phyloP scores from a whole-genome alignment of 2,888 invertebrate genomes.

The Rotaria magnacalcarata region DNA sequence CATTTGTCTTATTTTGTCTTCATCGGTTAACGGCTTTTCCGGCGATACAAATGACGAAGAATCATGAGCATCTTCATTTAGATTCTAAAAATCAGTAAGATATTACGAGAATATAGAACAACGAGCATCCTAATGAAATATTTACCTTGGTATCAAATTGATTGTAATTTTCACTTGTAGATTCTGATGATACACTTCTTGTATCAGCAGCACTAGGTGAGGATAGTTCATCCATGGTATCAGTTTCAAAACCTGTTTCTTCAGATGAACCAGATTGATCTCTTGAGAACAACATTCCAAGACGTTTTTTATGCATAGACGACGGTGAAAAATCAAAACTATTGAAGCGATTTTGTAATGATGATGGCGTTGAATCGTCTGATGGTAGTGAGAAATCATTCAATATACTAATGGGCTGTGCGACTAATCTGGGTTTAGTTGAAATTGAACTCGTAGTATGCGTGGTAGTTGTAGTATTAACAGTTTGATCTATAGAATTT shows the following conservation, averaged over 20 bases:
- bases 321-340: neutral
- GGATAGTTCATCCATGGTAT: neutral
- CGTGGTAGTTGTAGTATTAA: neutral
- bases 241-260: constrained; percentile 28
- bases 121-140: neutral
- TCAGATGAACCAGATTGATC: constrained; percentile 24
- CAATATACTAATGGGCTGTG: neutral
- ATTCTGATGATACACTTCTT: neutral
- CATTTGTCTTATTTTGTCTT: neutral
- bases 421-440: neutral
- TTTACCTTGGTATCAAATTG: neutral
- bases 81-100: neutral
- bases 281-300: neutral
- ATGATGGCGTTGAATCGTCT: neutral
- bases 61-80: neutral
- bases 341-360: neutral
- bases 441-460: neutral
- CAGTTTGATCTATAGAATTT: neutral
- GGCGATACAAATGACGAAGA: too few relatives aligned
- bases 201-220: neutral
- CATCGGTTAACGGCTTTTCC: neutral
- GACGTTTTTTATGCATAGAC: neutral
- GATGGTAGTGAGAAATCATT: neutral
- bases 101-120: neutral
- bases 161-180: neutral